Evolutionary conservation across 2,113 vertebrate species (phyloP), one percentile per base, ranked within the genome.

Genomic region (Panthera leo): DNA sequence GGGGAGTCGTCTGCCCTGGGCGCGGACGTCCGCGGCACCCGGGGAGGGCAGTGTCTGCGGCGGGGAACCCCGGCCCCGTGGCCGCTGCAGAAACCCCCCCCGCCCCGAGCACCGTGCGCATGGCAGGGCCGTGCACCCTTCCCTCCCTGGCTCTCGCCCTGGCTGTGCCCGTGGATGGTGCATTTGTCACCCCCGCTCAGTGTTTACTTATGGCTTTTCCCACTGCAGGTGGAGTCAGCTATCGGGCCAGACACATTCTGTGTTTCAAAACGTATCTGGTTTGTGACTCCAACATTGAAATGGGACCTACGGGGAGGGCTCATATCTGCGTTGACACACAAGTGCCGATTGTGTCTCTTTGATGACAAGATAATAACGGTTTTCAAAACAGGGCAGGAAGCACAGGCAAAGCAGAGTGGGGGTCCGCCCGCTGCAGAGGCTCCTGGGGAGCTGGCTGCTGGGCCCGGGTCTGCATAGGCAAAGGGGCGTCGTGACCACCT

Each of bases 151-250:
- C 9, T 7, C 19, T 2, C 8, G 0, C 36, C 68, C 58, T 4
- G 67, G 92, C 11, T 0, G 1, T 42, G 91, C 84, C 89, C 65
- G 2, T 0, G 0, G 67, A 75, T 7, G 80, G 67, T 29, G 42
- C 5, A 4, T 85, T 73, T 58, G 88, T 63, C 93, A 85, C 75
- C 75, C n/a, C 18, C 48, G 31, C 51, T 7, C 45, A 2, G 39
- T 42, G 14, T 93, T 91, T 91, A 89, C 76, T 91, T 90, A 75
- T 61, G 70, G 31, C 93, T 85, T 95, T 94, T 94, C 95, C 97
- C 94, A 39, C 27, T 53, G 80, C 68, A 36, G 12, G 5, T 7
- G 13, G 27, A 63, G 48, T 71, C 68, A 13, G 85, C 95, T 94
- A 92, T 92, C 65, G 2, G 63, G 29, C 63, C 82, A 82, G 76